phyloP scores from a whole-genome alignment of 1,140 invertebrate genomes.

The Triops cancriformis region DNA sequence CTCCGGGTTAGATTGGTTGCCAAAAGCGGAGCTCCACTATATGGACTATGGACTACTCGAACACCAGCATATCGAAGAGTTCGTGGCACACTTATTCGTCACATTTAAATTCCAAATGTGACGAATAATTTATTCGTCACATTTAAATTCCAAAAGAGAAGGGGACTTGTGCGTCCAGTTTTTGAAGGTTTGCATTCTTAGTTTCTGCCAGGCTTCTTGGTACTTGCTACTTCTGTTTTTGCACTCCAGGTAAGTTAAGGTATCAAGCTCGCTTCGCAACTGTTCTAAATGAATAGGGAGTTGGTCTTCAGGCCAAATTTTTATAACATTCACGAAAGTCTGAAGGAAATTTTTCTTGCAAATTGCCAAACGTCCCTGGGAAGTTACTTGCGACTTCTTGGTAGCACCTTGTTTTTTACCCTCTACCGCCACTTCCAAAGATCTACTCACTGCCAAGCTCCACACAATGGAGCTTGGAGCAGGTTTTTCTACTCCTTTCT shows the following conservation, averaged over 20 bases:
- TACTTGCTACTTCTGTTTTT: background rate
- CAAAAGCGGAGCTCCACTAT: too few species aligned
- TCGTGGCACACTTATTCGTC: too few species aligned
- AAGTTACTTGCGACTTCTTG: constrained; percentile 53
- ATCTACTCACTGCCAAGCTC: constrained; percentile 28
- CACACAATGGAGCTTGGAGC: constrained; percentile 35
- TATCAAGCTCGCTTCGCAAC: constrained; percentile 22
- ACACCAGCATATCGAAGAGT: too few species aligned
- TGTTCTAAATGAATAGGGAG: background rate
- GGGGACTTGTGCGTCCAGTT: background rate
- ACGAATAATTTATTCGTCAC: too few species aligned
- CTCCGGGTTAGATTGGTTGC: too few species aligned
- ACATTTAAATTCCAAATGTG: background rate
- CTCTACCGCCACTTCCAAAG: constrained; percentile 62
- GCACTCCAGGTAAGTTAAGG: constrained; percentile 29
- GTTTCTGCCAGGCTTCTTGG: background rate
- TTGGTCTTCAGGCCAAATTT: constrained; percentile 26
- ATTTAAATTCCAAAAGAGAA: background rate
- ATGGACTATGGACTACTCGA: too few species aligned
- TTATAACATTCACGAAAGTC: constrained; percentile 46
- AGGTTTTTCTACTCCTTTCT: constrained; percentile 27
- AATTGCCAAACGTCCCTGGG: constrained; percentile 47
- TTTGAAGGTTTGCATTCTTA: background rate
- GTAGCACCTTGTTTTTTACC: constrained; percentile 72
- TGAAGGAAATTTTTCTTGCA: constrained; percentile 55